These are phyloP conservation scores for Porites australiensis DNA, from an alignment of 64 coral and sea anemone species.

Conservation along the genomic window DNA sequence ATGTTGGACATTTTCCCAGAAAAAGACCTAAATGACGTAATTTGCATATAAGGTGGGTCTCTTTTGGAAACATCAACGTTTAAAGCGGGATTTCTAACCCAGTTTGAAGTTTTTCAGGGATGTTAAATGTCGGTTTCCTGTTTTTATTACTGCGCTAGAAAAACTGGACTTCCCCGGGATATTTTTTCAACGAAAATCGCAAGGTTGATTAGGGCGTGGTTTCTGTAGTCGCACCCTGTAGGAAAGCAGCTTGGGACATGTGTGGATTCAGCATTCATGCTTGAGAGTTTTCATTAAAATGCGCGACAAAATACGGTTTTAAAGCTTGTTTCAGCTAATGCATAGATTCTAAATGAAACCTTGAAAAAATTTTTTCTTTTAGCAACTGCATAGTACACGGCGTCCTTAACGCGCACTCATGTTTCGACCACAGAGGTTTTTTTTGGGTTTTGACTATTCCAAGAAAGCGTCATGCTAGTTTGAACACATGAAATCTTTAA, in stretches of 20 bases:
- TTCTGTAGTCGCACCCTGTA: background rate
- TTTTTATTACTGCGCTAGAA: background rate
- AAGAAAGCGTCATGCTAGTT: background rate
- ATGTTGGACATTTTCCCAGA: conserved; percentile 18
- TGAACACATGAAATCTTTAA: background rate
- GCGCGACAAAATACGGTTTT: too few relatives aligned
- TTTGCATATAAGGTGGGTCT: background rate
- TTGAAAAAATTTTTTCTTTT: too few relatives aligned
- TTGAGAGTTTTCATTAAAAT: background rate
- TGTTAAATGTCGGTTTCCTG: background rate
- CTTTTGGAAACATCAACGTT: background rate
- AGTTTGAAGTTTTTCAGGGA: background rate
- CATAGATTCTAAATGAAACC: too few relatives aligned
- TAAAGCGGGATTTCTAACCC: background rate
- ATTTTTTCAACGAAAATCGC: background rate
- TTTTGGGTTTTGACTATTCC: background rate
- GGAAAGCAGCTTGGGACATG: background rate
- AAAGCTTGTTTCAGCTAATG: too few relatives aligned
- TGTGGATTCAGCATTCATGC: background rate
- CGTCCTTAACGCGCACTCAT: too few relatives aligned
- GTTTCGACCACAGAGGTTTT: too few relatives aligned
- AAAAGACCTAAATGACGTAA: background rate
- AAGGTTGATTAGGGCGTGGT: background rate
- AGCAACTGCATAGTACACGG: too few relatives aligned
- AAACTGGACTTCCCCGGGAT: background rate